Evolutionary conservation across 2,888 invertebrate species (phyloP).

Genomic region (Polylopha cassiicola): DNA sequence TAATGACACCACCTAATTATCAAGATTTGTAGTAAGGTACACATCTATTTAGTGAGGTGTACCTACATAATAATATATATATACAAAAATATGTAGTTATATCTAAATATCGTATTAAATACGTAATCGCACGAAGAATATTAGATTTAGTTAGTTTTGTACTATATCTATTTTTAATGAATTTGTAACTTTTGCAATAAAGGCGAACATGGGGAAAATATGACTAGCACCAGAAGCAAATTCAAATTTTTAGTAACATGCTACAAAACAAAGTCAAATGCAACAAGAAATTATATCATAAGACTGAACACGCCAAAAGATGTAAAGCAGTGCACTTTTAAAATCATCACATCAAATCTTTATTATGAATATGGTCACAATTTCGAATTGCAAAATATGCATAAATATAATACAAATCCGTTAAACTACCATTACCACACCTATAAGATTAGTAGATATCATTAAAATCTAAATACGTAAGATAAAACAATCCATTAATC

Average conservation of each 20-base stretch:
- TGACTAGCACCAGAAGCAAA: conserved; percentile 43
- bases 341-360: conserved; percentile 1
- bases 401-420: no score
- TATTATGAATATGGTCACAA: no score
- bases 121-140: conserved; percentile 15
- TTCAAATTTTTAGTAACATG: not conserved
- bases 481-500: no score
- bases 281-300: conserved; percentile 2
- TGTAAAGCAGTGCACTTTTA: no score
- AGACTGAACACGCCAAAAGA: conserved; percentile 7
- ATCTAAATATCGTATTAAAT: conserved; percentile 18
- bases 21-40: no score
- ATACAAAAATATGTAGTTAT: conserved; percentile 36
- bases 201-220: conserved; percentile 19
- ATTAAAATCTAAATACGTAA: no score
- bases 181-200: not conserved
- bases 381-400: no score
- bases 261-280: conserved; percentile 6
- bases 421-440: no score
- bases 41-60: conserved; percentile 5
- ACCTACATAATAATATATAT: conserved; percentile 5
- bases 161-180: no score
- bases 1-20: no score
- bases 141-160: no score
- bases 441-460: no score